Conservation (phyloP, 2,797 vertebrate genomes). For the Phrynocephalus forsythii region DNA sequence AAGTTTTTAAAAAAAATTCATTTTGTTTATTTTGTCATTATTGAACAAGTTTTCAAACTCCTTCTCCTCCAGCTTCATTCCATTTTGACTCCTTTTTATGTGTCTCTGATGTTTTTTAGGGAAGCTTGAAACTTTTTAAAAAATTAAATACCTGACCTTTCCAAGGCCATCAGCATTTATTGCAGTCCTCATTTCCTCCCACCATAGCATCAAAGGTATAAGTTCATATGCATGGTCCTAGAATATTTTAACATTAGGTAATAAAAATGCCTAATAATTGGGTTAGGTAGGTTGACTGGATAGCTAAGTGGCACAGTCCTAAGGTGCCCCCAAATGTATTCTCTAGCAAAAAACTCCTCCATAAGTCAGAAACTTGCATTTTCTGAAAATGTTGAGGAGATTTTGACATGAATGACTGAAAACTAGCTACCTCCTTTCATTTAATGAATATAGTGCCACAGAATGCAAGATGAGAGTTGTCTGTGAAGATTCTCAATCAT, state of each 20-base stretch:
- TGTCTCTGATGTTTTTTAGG: background rate
- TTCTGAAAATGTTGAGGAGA: background rate
- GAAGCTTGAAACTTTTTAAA: background rate
- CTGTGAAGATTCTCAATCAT: too few relatives aligned
- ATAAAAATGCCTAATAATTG: background rate
- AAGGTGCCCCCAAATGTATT: too few relatives aligned
- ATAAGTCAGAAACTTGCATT: too few relatives aligned
- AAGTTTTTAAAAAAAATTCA: slow-evolving; percentile 6
- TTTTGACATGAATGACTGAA: background rate
- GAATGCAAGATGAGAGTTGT: background rate
- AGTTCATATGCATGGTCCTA: background rate
- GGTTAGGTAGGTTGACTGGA: too few relatives aligned
- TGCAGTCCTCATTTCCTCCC: background rate
- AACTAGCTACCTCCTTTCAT: background rate
- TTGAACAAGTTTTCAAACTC: background rate
- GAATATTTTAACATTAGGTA: background rate
- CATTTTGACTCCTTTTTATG: background rate
- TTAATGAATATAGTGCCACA: background rate
- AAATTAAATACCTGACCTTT: background rate
- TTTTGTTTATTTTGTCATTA: slow-evolving; percentile 33
- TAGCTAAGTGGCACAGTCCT: too few relatives aligned
- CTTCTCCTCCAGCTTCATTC: background rate
- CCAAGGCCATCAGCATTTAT: background rate
- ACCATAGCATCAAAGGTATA: background rate
- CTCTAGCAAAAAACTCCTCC: too few relatives aligned